A percentile compares a stretch with the other conserved stretches of the same genome.
Conservation (phyloP, 2,113 vertebrate genomes). For the Anolis carolinensis region DNA sequence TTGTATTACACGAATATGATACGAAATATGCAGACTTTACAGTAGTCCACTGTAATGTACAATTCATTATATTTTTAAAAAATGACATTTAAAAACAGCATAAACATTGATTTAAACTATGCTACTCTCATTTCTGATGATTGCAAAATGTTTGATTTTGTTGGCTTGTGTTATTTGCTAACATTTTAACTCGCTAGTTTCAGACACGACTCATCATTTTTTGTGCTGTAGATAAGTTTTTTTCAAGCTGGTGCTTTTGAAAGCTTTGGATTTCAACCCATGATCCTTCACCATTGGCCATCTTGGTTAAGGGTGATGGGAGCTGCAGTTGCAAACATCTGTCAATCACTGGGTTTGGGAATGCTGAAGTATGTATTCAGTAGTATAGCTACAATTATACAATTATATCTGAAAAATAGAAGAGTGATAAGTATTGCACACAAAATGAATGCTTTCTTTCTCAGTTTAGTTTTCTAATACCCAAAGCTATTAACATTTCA, state of each 20-base stretch:
- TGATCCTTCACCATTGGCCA: neutral
- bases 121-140: too few species aligned
- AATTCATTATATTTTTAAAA: too few species aligned
- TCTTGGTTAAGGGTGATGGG: too few species aligned
- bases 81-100: too few species aligned
- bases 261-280: neutral
- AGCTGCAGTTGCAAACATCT: neutral
- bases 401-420: neutral
- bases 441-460: neutral
- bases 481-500: neutral
- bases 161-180: too few species aligned
- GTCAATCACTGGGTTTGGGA: neutral
- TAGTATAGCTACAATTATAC: too few species aligned
- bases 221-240: neutral
- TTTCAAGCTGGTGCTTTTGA: neutral
- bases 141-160: too few species aligned
- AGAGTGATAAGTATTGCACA: neutral
- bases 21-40: too few species aligned
- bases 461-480: neutral
- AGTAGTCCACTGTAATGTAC: too few species aligned
- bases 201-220: neutral
- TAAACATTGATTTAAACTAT: too few species aligned
- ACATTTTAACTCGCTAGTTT: neutral
- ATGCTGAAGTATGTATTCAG: neutral
- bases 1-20: too few species aligned